These are phyloP conservation scores for Coelopa pilipes DNA, from an alignment of 2,888 invertebrate species.

Conservation along the genomic window DNA sequence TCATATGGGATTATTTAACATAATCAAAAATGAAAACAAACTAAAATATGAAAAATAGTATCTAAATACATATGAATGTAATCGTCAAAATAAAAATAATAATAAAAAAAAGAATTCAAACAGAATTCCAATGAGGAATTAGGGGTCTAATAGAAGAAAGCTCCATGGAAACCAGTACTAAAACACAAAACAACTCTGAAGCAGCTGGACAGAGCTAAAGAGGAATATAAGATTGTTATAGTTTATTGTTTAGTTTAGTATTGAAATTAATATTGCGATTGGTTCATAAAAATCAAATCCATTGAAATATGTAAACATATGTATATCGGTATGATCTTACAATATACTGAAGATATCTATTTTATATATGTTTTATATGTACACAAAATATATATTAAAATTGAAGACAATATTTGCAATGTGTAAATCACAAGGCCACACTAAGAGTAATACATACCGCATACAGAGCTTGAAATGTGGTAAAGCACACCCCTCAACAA, in stretches of 20 bases:
- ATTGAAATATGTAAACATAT: constrained; percentile 18
- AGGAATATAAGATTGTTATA: constrained; percentile 18
- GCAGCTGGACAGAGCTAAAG: constrained; percentile 34
- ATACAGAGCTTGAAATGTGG: constrained; percentile 12
- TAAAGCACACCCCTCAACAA: constrained; percentile 21
- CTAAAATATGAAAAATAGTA: constrained; percentile 1
- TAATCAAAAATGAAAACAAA: neutral
- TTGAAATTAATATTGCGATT: constrained; percentile 13
- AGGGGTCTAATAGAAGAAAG: constrained; percentile 24
- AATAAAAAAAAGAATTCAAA: too few species aligned
- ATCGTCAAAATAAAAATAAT: neutral
- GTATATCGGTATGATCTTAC: neutral
- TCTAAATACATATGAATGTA: neutral
- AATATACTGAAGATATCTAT: constrained; percentile 20
- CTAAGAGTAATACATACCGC: constrained; percentile 32
- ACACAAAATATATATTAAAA: constrained; percentile 17
- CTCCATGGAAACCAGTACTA: constrained; percentile 26
- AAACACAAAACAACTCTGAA: constrained; percentile 34
- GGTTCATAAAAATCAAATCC: constrained; percentile 8
- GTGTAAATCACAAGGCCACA: neutral
- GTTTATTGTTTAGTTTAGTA: neutral
- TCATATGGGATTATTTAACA: neutral
- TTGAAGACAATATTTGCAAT: neutral
- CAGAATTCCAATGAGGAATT: constrained; percentile 20
- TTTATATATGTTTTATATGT: constrained; percentile 17